These are phyloP conservation scores for Euspilapteryx auroguttella DNA, from an alignment of 2,888 invertebrate genomes.

Conservation along the genomic window DNA sequence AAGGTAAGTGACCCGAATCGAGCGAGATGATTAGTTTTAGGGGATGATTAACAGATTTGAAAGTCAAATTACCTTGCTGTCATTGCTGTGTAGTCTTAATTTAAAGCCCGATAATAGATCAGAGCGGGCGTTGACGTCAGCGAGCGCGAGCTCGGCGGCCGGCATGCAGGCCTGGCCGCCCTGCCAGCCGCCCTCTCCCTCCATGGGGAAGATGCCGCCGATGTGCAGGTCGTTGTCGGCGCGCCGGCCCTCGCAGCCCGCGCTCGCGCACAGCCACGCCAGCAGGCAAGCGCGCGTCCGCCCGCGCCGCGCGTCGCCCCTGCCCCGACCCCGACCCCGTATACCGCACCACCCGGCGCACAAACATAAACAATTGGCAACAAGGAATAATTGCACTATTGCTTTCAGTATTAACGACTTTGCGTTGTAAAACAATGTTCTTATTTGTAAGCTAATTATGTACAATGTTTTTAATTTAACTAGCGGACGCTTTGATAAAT, in stretches of 20 bases:
- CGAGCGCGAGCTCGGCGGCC: conserved; percentile 93
- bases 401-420: conserved; percentile 45
- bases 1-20: too few relatives aligned
- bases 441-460: conserved; percentile 44
- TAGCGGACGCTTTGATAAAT: conserved; percentile 54
- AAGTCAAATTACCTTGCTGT: conserved; percentile 96
- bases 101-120: conserved; percentile 91
- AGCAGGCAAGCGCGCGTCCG: conserved; percentile 23
- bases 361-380: conserved; percentile 36
- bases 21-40: too few relatives aligned
- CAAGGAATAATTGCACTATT: conserved; percentile 53
- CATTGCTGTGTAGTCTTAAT: conserved; percentile 90
- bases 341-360: too few relatives aligned
- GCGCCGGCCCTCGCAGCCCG: conserved; percentile 27
- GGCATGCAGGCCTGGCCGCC: conserved; percentile 99
- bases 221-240: conserved; percentile 84
- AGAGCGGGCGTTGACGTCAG: conserved; percentile 89
- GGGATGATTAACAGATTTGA: too few relatives aligned
- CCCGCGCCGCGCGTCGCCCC: conserved; percentile 11
- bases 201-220: conserved; percentile 98
- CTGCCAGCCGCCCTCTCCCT: conserved; percentile 96
- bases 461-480: conserved; percentile 50
- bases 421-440: conserved; percentile 38
- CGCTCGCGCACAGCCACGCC: conserved; percentile 31
- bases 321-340: conserved; percentile 10